Evolutionary conservation across 2,113 vertebrate genomes (phyloP).

Genomic region (Notechis scutatus): DNA sequence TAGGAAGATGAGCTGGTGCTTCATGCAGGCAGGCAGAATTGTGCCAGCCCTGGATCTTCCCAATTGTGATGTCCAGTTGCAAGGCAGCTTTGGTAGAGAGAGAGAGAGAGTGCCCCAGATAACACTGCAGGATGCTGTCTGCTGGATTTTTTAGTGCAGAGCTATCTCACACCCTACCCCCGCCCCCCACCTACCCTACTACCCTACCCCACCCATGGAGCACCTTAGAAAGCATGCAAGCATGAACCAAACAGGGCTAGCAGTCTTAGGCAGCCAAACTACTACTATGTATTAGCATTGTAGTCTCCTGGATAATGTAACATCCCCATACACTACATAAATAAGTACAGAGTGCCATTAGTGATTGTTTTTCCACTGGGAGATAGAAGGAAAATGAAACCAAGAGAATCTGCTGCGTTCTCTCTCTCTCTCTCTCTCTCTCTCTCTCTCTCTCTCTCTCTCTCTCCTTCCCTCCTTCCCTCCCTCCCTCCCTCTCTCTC

Average conservation of each 20-base stretch:
- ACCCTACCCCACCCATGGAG: no score
- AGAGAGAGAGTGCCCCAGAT: neutral
- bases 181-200: rapidly evolving
- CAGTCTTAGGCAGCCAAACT: neutral
- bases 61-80: neutral
- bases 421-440: neutral
- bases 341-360: neutral
- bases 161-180: neutral
- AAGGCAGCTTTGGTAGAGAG: neutral
- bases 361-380: neutral
- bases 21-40: neutral
- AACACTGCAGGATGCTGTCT: neutral
- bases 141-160: neutral
- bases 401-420: neutral
- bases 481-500: no score
- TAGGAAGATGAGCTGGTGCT: neutral
- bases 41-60: neutral
- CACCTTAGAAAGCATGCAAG: neutral
- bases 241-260: neutral
- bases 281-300: neutral
- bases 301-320: neutral
- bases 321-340: neutral
- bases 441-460: no score
- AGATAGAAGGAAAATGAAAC: neutral
- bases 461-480: neutral